These are phyloP conservation scores for Clivina fossor DNA, from an alignment of 2,888 invertebrate genomes.

Conservation along the genomic window DNA sequence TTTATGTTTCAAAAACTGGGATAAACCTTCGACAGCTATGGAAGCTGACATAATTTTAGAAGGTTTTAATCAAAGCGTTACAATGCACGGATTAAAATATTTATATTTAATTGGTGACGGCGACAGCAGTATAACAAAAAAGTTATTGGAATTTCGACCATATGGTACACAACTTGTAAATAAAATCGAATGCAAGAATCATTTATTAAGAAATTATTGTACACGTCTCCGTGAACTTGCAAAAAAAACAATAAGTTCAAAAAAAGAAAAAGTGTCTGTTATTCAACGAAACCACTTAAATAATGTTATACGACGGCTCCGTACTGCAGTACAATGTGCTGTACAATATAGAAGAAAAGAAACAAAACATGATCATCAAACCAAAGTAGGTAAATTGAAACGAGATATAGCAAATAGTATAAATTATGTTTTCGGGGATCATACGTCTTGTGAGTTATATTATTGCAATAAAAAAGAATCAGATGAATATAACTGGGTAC, in stretches of 20 bases:
- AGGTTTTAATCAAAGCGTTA: conserved; percentile 31
- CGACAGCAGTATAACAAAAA: conserved; percentile 34
- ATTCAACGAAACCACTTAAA: conserved; percentile 8
- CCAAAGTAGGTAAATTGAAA: neutral
- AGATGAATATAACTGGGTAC: conserved; percentile 21
- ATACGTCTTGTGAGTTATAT: neutral
- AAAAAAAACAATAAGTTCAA: conserved; percentile 4
- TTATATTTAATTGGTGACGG: conserved; percentile 35
- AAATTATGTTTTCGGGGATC: conserved; percentile 26
- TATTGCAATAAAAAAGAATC: conserved; percentile 6
- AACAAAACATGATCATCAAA: neutral
- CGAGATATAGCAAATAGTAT: neutral
- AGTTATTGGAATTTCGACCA: conserved; percentile 28
- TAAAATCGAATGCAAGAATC: conserved; percentile 37
- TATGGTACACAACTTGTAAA: conserved; percentile 25
- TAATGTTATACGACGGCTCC: neutral
- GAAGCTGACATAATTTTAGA: conserved; percentile 35
- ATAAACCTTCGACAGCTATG: conserved; percentile 34
- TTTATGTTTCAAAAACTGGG: conserved; percentile 37
- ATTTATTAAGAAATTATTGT: conserved; percentile 33
- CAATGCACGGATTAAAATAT: conserved; percentile 34
- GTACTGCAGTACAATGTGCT: neutral
- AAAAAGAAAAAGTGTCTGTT: conserved; percentile 2
- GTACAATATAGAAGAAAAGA: neutral
- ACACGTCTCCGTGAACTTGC: conserved; percentile 12